phyloP scores from a whole-genome alignment of 2,888 invertebrate genomes.

The Rotaria macrura region DNA sequence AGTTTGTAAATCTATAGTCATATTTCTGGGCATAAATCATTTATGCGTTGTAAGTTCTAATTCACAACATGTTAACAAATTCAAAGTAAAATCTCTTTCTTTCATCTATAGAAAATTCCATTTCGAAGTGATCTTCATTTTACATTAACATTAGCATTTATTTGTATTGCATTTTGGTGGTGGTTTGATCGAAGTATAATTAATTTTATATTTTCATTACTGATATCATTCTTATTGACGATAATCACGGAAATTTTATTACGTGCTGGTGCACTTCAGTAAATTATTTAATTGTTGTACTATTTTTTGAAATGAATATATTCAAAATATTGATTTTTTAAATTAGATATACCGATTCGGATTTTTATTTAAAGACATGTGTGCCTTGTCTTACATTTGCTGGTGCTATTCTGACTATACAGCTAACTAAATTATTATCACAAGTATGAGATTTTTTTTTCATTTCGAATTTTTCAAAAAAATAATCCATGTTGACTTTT shows the following conservation, averaged over 20 bases:
- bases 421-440: neutral
- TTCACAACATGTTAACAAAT: no score
- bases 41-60: conserved; percentile 19
- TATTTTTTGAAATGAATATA: no score
- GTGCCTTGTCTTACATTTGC: conserved; percentile 18
- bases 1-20: conserved; percentile 12
- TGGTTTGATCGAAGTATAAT: conserved; percentile 48
- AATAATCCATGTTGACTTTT: neutral
- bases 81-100: neutral
- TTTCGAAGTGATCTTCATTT: conserved; percentile 30
- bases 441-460: neutral
- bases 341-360: neutral
- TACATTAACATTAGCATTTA: conserved; percentile 14
- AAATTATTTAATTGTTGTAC: neutral
- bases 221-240: neutral
- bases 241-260: neutral
- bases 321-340: neutral
- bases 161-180: conserved; percentile 33
- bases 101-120: conserved; percentile 30
- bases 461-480: neutral
- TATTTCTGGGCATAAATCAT: conserved; percentile 31
- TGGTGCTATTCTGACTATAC: neutral
- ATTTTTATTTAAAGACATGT: conserved; percentile 9
- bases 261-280: neutral
- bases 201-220: conserved; percentile 55